These are phyloP conservation scores for Loripinus fragilis DNA, from an alignment of 2,888 invertebrate genomes.

Conservation along the genomic window DNA sequence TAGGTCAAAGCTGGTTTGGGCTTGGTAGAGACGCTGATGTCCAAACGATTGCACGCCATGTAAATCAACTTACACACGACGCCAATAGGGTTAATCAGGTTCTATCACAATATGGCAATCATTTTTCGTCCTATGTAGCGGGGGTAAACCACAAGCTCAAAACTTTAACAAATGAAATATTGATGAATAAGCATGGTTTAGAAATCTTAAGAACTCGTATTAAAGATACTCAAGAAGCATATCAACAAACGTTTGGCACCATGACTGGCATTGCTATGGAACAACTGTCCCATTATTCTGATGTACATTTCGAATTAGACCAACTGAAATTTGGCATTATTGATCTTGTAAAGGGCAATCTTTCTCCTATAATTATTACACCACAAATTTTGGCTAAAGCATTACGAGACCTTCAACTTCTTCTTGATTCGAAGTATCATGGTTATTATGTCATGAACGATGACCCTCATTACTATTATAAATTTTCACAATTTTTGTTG, in stretches of 20 bases:
- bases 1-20: background rate
- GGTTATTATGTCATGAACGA: slow-evolving; percentile 7
- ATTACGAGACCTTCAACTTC: background rate
- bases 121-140: background rate
- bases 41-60: background rate
- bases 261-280: slow-evolving; percentile 10
- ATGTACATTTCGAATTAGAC: background rate
- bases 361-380: background rate
- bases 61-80: background rate
- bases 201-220: background rate
- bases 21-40: background rate
- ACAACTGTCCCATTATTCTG: background rate
- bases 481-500: background rate
- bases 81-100: background rate
- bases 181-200: background rate
- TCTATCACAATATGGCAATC: background rate
- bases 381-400: background rate
- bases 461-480: slow-evolving; percentile 6
- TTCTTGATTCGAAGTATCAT: background rate
- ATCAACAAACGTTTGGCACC: background rate
- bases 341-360: slow-evolving; percentile 1
- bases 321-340: background rate
- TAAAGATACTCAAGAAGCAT: background rate
- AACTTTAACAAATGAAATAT: background rate
- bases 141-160: background rate